Evolutionary conservation across 2,888 invertebrate species (phyloP), one percentile per base, ranked within the genome.

Genomic region (Lordiphosa fenestrarum): DNA sequence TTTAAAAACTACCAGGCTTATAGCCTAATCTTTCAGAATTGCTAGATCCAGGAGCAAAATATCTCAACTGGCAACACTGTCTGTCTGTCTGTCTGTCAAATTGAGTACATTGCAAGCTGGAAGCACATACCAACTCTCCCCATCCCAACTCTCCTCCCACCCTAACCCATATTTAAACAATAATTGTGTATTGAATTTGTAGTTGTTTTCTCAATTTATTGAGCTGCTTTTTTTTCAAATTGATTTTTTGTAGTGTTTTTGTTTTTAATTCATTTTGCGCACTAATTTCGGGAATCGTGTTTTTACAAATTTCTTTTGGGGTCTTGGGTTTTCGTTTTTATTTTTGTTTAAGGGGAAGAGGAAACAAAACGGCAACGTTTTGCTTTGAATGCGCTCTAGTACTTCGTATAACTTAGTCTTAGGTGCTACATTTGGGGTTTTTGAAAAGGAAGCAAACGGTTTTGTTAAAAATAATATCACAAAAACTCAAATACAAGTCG

Each of bases 401-500:
- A 3, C 9, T 30, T 30, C 30, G 42, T 15, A 30, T 44, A 44
- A 44, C 42, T 44, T 44, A 10, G 13, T 30, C 30, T 44, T 33
- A 44, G 33, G 9, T 42, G 9, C 30, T 42, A 30, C 25, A 30
- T 40, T 21, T 19, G 42, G 40, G 42, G 25, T 30, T 30, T 30
- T 30, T 37, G 53, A 58, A 63, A 67, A 65, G 84, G 84, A 77
- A 77, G 81, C 77, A 13, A 77, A 76, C 37, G 50, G 60, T 36
- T 36, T 56, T 51, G 58, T 56, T 74, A 82, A 49, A 84, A 80
- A 80, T 80, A 84, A 80, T 80, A 80, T 80, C 78, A 80, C 78
- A 80, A 84, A 76, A 84, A 84, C 80, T 80, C 66, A 77, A 77
- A 73, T 73, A 80, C 63, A 83, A 84, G 77, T 83, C 70, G 76